These are phyloP conservation scores for Hypotaenidia okinawae DNA, from an alignment of 2,797 vertebrate species.

Conservation along the genomic window DNA sequence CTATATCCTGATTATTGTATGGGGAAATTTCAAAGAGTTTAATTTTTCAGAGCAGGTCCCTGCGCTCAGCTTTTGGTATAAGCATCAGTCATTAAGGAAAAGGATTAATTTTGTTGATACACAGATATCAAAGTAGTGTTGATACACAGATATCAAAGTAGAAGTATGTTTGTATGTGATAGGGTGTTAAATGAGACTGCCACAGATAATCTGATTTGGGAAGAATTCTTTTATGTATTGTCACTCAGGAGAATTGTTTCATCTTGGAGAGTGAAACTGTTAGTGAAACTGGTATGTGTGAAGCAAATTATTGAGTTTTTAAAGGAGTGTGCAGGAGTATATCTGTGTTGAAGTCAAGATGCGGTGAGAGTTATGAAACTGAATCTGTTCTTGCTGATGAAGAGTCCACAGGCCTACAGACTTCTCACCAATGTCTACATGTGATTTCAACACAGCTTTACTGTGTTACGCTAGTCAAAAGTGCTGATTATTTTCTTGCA, in stretches of 20 bases:
- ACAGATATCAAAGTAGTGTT: neutral
- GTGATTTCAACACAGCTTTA: neutral
- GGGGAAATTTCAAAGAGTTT: neutral
- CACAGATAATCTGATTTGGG: neutral
- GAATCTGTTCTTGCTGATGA: neutral
- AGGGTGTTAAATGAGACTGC: neutral
- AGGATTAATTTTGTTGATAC: neutral
- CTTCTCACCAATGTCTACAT: neutral
- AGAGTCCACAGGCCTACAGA: neutral
- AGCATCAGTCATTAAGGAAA: neutral
- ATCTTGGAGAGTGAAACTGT: neutral
- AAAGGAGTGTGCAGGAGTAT: neutral
- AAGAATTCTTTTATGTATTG: neutral
- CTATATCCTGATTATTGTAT: neutral
- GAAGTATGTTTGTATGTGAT: neutral
- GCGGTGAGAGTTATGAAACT: neutral
- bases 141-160: neutral
- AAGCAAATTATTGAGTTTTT: neutral
- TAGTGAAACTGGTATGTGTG: neutral
- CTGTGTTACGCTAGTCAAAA: neutral
- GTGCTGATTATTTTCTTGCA: neutral
- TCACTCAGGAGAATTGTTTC: neutral
- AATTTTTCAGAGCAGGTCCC: neutral
- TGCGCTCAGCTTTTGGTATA: neutral
- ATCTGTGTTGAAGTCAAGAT: neutral